Conservation (phyloP, 2,888 invertebrate genomes). For the Chrysomela aeneicollis region DNA sequence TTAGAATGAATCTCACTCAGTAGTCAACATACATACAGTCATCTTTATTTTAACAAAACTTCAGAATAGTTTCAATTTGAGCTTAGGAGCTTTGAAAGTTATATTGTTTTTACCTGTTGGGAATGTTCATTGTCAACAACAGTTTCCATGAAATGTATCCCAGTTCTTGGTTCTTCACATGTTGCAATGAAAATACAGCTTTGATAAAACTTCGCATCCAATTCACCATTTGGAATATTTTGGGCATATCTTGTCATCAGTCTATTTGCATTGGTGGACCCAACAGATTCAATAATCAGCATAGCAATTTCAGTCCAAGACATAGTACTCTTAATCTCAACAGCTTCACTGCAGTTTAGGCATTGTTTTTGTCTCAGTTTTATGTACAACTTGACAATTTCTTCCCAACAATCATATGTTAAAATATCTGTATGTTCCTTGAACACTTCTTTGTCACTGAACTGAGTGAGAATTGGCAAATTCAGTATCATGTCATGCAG, state of each 20-base stretch:
- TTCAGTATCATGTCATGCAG: conserved; percentile 64
- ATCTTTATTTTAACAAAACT: no score
- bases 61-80: no score
- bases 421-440: conserved; percentile 66
- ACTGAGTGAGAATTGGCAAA: conserved; percentile 68
- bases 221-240: conserved; percentile 65
- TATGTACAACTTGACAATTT: conserved; percentile 65
- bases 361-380: conserved; percentile 68
- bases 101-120: conserved; percentile 26
- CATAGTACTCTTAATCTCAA: conserved; percentile 63
- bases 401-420: conserved; percentile 68
- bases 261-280: conserved; percentile 66
- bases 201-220: conserved; percentile 70
- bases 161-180: conserved; percentile 23
- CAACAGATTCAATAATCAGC: conserved; percentile 69
- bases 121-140: conserved; percentile 24
- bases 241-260: conserved; percentile 67
- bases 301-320: conserved; percentile 70
- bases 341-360: conserved; percentile 67
- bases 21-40: no score
- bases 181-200: conserved; percentile 61
- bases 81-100: background rate
- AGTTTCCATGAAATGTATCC: conserved; percentile 34
- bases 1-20: no score
- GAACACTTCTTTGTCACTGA: conserved; percentile 66